phyloP scores from a whole-genome alignment of 2,113 vertebrate species.

The Phoxinus phoxinus region DNA sequence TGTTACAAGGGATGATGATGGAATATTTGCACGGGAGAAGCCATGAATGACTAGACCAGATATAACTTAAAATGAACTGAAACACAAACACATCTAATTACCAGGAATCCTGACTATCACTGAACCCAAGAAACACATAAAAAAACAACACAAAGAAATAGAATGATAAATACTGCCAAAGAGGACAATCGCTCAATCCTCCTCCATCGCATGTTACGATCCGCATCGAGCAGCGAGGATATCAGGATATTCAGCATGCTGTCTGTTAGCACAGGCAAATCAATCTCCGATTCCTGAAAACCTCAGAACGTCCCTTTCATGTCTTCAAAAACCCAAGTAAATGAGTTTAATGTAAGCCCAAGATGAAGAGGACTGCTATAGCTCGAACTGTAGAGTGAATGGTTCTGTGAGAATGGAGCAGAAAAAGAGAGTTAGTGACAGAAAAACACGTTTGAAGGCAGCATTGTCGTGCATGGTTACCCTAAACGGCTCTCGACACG shows the following conservation, averaged over 20 bases:
- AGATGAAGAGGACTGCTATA: not conserved
- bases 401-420: conserved; percentile 24
- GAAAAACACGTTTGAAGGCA: conserved; percentile 71
- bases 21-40: not conserved
- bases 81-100: not conserved
- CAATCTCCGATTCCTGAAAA: not conserved
- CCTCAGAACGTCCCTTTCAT: not conserved
- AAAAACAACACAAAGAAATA: conserved; percentile 20
- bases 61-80: conserved; percentile 5
- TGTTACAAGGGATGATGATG: not conserved
- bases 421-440: conserved; percentile 70
- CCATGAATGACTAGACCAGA: not conserved
- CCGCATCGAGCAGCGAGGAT: conserved; percentile 74
- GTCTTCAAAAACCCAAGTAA: not conserved
- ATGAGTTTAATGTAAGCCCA: not conserved
- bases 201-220: conserved; percentile 71
- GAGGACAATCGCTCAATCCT: conserved; percentile 74
- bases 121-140: not conserved
- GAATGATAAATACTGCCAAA: conserved; percentile 72
- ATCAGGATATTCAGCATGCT: conserved; percentile 79
- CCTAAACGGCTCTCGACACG: conserved; percentile 36
- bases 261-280: conserved; percentile 20
- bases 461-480: conserved; percentile 64
- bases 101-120: not conserved
- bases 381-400: not conserved